phyloP scores from a whole-genome alignment of 92 coral and sea anemone genomes.

The Porites divaricata region DNA sequence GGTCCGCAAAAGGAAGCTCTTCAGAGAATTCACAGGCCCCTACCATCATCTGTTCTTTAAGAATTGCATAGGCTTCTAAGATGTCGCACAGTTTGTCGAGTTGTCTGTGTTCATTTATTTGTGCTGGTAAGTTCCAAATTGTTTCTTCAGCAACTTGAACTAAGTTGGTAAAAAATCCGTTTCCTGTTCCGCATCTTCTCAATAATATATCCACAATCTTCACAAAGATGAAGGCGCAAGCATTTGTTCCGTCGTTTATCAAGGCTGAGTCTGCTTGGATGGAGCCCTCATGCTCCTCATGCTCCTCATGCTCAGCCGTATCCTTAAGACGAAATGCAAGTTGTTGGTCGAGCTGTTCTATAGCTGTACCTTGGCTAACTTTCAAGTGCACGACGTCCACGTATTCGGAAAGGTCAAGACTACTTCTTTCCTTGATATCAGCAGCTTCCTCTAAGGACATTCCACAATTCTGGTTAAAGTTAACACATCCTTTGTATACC shows the following conservation, averaged over 20 bases:
- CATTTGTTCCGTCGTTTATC: conserved; percentile 35
- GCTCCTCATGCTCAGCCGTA: no score
- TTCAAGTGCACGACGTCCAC: background rate
- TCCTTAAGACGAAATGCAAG: no score
- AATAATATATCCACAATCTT: conserved; percentile 13
- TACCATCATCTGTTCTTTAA: conserved; percentile 25
- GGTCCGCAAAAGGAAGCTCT: conserved; percentile 62
- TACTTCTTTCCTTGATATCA: background rate
- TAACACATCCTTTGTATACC: conserved; percentile 30
- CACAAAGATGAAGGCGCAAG: conserved; percentile 38
- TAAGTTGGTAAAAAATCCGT: conserved; percentile 27
- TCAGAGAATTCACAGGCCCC: conserved; percentile 44
- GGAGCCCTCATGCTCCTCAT: no score
- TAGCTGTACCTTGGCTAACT: conserved; percentile 29
- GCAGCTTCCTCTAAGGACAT: conserved; percentile 31
- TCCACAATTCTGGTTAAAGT: conserved; percentile 22
- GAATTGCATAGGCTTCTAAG: conserved; percentile 26
- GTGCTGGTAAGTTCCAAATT: conserved; percentile 31
- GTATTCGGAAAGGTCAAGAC: background rate
- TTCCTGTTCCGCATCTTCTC: conserved; percentile 7
- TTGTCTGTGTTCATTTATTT: conserved; percentile 41
- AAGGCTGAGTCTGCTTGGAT: conserved; percentile 5
- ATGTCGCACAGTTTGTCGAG: conserved; percentile 25
- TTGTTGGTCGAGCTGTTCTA: background rate
- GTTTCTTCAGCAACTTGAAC: conserved; percentile 18